These are phyloP conservation scores for Nycteola revayana DNA, from an alignment of 2,888 invertebrate genomes.

Conservation along the genomic window DNA sequence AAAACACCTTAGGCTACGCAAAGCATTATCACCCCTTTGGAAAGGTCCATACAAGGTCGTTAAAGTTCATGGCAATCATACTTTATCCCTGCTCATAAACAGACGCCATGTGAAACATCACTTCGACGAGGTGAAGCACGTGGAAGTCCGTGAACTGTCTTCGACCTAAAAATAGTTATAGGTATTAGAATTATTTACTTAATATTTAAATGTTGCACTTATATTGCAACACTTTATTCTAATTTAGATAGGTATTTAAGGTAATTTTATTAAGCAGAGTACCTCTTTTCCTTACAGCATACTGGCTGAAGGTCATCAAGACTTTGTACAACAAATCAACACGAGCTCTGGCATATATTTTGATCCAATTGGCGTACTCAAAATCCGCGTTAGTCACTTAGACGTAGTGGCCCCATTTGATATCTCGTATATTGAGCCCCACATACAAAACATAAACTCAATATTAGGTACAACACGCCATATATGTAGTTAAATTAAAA, in stretches of 20 bases:
- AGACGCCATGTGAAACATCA: slow-evolving; percentile 21
- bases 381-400: slow-evolving; percentile 15
- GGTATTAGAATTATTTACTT: no score
- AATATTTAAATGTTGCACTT: no score
- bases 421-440: slow-evolving; percentile 16
- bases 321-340: slow-evolving; percentile 2
- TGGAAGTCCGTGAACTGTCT: neutral
- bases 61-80: slow-evolving; percentile 21
- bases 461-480: slow-evolving; percentile 6
- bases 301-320: neutral
- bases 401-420: slow-evolving; percentile 7
- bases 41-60: slow-evolving; percentile 32
- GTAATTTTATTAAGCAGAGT: no score
- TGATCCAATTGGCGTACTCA: slow-evolving; percentile 21
- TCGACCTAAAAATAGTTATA: no score
- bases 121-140: slow-evolving; percentile 18
- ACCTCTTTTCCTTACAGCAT: neutral
- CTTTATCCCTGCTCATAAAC: slow-evolving; percentile 22
- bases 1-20: slow-evolving; percentile 21
- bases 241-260: no score
- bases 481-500: neutral
- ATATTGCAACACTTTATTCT: no score
- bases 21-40: slow-evolving; percentile 24
- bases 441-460: slow-evolving; percentile 22
- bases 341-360: slow-evolving; percentile 23